Evolutionary conservation across 2,888 invertebrate species (phyloP).

Genomic region (Piscicola geometra): DNA sequence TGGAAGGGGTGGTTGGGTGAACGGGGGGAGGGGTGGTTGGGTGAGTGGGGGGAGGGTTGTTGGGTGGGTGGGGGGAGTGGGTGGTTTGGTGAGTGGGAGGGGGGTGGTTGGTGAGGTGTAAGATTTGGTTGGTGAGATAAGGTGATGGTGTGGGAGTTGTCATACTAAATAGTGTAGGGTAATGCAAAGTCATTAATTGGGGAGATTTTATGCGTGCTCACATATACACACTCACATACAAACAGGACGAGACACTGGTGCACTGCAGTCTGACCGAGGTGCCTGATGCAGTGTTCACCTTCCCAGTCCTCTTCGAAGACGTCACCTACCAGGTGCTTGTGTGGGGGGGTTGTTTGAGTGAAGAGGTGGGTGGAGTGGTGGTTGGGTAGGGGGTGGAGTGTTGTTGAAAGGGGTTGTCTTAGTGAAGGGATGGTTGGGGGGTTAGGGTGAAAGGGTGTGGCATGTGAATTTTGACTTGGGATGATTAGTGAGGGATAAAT

Average conservation of each 20-base stretch:
- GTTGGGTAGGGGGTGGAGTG: too few species aligned
- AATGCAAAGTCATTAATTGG: background rate
- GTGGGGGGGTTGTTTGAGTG: too few species aligned
- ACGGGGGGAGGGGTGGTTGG: too few species aligned
- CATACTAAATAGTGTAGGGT: background rate
- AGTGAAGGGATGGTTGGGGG: background rate
- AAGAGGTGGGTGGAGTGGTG: too few species aligned
- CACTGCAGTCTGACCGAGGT: constrained; percentile 88
- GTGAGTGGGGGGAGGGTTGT: too few species aligned
- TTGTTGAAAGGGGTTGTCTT: too few species aligned
- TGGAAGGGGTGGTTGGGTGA: too few species aligned
- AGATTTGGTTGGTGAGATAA: too few species aligned
- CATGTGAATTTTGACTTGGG: background rate
- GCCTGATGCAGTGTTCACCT: constrained; percentile 84
- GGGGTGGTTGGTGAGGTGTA: too few species aligned
- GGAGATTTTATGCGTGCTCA: background rate
- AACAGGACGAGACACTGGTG: constrained; percentile 86
- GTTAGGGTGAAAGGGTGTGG: background rate
- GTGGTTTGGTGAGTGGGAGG: too few species aligned
- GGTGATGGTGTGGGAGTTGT: background rate
- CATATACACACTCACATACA: background rate
- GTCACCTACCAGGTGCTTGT: constrained; percentile 70
- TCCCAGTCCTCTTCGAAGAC: constrained; percentile 85
- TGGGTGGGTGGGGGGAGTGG: too few species aligned
- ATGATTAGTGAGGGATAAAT: too few species aligned